phyloP scores from a whole-genome alignment of 2,113 vertebrate genomes.

The Gnathonemus echidnorhynchus region DNA sequence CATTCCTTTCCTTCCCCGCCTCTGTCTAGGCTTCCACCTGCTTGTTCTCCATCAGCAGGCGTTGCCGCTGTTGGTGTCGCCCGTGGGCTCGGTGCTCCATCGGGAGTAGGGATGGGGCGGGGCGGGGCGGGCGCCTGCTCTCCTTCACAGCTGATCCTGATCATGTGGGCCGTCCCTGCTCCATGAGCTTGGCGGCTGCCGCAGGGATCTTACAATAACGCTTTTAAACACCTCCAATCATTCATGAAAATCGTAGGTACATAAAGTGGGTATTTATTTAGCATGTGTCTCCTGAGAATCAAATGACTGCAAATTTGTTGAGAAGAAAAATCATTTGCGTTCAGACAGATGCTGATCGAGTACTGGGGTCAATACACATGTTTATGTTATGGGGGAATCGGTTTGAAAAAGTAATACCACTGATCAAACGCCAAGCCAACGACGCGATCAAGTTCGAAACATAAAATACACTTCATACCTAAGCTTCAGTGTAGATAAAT shows the following conservation, averaged over 20 bases:
- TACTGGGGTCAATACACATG: not conserved
- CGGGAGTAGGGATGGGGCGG: not conserved
- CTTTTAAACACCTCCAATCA: not conserved
- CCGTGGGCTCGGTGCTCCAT: not conserved
- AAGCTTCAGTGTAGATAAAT: not conserved
- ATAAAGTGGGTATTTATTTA: not conserved
- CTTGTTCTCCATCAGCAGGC: not conserved
- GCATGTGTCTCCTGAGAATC: not conserved
- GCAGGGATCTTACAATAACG: not conserved
- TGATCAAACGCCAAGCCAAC: not conserved
- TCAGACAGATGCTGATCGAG: not conserved
- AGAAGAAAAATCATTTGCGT: not conserved
- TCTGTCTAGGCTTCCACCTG: not conserved
- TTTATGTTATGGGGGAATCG: not conserved
- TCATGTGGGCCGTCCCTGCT: not conserved
- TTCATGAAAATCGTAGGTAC: not conserved
- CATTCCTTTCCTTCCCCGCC: not conserved
- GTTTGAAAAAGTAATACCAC: not conserved
- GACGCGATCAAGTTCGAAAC: not conserved
- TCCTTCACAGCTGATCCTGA: not conserved
- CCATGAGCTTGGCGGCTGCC: not conserved
- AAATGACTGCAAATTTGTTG: not conserved
- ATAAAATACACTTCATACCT: not conserved
- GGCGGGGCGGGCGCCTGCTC: not conserved
- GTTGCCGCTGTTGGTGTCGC: not conserved